These are phyloP conservation scores for Adelges cooleyi DNA, from an alignment of 1,140 invertebrate species.

Conservation along the genomic window DNA sequence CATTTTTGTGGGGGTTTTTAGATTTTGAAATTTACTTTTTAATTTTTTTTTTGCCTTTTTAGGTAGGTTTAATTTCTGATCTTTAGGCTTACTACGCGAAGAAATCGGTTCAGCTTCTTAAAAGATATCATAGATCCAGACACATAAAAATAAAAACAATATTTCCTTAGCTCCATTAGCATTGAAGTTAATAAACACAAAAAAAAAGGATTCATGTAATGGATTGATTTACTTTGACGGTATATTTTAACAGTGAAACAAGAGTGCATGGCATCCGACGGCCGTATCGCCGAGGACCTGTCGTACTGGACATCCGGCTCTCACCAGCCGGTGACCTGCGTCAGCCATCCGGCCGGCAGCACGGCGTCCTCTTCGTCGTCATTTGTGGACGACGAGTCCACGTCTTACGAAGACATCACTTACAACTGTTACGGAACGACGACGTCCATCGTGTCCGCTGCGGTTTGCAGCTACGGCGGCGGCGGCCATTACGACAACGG, in stretches of 20 bases:
- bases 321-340: not conserved
- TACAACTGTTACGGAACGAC: constrained; percentile 1
- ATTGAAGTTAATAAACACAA: too few relatives aligned
- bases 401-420: constrained; percentile 18
- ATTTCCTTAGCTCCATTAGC: too few relatives aligned
- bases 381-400: constrained; percentile 14
- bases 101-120: too few relatives aligned
- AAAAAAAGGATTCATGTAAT: too few relatives aligned
- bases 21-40: too few relatives aligned
- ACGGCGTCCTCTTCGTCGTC: constrained; percentile 4
- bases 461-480: not conserved
- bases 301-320: constrained; percentile 5
- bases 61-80: too few relatives aligned
- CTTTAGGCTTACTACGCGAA: too few relatives aligned
- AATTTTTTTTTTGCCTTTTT: too few relatives aligned
- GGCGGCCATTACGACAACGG: not conserved
- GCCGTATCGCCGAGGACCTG: not conserved
- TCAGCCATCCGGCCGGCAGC: not conserved
- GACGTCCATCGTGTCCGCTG: not conserved
- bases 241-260: constrained; percentile 3
- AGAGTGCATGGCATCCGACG: not conserved
- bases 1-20: too few relatives aligned
- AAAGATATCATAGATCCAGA: too few relatives aligned
- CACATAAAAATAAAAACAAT: too few relatives aligned
- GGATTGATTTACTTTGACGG: too few relatives aligned